Evolutionary conservation across 1,140 invertebrate genomes (phyloP).

Genomic region (Bombus waltoni): DNA sequence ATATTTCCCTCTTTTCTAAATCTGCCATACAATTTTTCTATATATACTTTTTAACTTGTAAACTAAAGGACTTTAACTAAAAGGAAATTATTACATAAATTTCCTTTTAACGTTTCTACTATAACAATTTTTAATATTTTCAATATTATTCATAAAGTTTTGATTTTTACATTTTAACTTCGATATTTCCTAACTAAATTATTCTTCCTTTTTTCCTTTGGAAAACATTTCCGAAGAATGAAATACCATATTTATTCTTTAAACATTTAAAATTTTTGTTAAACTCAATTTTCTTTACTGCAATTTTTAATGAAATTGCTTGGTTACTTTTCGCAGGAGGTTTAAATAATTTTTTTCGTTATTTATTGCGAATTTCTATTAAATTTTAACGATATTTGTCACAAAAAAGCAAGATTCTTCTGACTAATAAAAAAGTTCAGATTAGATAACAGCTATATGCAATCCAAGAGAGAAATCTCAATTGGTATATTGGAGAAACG

Average conservation of each 20-base stretch:
- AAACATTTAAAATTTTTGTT: neutral
- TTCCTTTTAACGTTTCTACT: too few relatives aligned
- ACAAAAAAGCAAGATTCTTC: neutral
- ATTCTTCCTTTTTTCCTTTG: neutral
- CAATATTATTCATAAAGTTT: too few relatives aligned
- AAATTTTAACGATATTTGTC: neutral
- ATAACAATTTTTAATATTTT: too few relatives aligned
- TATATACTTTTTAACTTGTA: neutral
- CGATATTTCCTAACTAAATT: too few relatives aligned
- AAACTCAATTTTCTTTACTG: neutral
- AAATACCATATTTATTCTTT: too few relatives aligned
- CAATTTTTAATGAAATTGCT: too few relatives aligned
- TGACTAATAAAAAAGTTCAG: neutral
- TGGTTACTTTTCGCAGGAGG: too few relatives aligned
- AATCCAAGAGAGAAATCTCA: slow-evolving; percentile 4
- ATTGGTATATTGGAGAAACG: neutral
- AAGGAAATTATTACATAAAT: too few relatives aligned
- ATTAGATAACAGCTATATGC: slow-evolving; percentile 19
- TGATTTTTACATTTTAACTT: too few relatives aligned
- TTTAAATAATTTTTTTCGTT: too few relatives aligned
- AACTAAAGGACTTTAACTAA: neutral
- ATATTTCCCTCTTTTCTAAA: neutral
- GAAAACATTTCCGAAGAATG: too few relatives aligned
- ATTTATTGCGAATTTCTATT: too few relatives aligned
- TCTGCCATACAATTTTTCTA: neutral